Evolutionary conservation across 2,113 vertebrate genomes (phyloP).

Genomic region (Otolemur garnettii): DNA sequence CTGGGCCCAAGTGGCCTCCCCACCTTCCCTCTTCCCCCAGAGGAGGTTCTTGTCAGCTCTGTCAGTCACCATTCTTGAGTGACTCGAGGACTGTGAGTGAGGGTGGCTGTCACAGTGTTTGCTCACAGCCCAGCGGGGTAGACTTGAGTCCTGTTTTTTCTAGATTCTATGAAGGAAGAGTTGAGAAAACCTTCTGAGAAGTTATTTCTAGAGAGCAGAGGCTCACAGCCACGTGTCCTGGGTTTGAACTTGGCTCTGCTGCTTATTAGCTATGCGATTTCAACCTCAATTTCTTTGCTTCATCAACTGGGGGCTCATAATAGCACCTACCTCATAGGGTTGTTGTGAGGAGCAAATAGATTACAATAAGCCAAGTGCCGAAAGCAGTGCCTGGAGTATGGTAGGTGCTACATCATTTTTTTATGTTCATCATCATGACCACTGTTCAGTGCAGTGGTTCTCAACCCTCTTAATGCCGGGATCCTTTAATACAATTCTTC

Average conservation of each 20-base stretch:
- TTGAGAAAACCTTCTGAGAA: too few relatives aligned
- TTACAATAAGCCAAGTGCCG: neutral
- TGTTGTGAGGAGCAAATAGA: neutral
- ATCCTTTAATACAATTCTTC: too few relatives aligned
- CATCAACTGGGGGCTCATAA: neutral
- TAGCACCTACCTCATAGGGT: neutral
- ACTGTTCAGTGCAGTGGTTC: too few relatives aligned
- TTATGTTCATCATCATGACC: neutral
- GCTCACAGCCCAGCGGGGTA: neutral
- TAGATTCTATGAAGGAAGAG: too few relatives aligned
- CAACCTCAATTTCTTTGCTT: neutral
- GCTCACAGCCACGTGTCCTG: neutral
- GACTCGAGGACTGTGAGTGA: neutral
- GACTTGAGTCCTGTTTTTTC: neutral
- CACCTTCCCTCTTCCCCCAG: neutral
- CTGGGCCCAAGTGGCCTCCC: neutral
- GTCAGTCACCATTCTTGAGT: neutral
- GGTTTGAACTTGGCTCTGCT: neutral
- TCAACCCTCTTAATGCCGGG: too few relatives aligned
- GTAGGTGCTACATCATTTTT: accelerated
- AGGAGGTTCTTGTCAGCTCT: neutral
- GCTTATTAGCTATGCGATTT: neutral
- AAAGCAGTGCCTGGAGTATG: neutral
- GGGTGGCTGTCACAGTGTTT: neutral
- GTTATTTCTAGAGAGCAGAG: neutral